A percentile compares a stretch with the other conserved stretches of the same genome.
phyloP scores from a whole-genome alignment of 1,140 invertebrate genomes.

The Drosophila watanabei region DNA sequence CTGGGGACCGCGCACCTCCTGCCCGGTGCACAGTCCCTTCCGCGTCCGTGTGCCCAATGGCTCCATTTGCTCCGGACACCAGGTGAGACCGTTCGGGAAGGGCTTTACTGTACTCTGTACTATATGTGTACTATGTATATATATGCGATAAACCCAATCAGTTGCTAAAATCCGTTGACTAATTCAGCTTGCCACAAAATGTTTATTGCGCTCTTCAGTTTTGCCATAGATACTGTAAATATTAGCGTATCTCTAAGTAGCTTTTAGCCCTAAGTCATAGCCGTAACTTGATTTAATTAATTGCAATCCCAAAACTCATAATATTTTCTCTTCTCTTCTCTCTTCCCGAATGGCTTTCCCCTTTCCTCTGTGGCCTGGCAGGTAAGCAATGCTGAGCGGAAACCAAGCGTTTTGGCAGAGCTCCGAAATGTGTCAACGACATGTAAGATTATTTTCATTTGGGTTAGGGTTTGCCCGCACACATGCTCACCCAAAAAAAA shows the following conservation, averaged over 20 bases:
- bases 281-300: conserved; percentile 19
- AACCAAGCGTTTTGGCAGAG: conserved; percentile 67
- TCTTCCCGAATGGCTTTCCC: conserved; percentile 40
- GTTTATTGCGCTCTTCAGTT: conserved; percentile 74
- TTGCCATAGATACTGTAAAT: conserved; percentile 58
- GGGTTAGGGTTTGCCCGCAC: conserved; percentile 19
- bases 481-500: conserved; percentile 8
- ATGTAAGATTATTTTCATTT: conserved; percentile 84
- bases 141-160: conserved; percentile 35
- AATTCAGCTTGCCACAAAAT: conserved; percentile 82
- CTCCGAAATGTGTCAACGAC: conserved; percentile 83
- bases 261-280: conserved; percentile 1
- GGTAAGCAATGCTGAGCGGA: conserved; percentile 78
- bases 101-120: not conserved
- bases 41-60: conserved; percentile 88
- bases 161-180: conserved; percentile 78
- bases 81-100: conserved; percentile 76
- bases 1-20: conserved; percentile 86
- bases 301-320: conserved; percentile 39
- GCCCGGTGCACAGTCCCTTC: conserved; percentile 89
- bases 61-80: conserved; percentile 86
- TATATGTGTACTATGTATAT: not conserved
- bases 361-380: conserved; percentile 46
- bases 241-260: conserved; percentile 40
- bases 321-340: conserved; percentile 43